Conservation (phyloP, 1,140 invertebrate genomes). For the Drosophila nebulosa region DNA sequence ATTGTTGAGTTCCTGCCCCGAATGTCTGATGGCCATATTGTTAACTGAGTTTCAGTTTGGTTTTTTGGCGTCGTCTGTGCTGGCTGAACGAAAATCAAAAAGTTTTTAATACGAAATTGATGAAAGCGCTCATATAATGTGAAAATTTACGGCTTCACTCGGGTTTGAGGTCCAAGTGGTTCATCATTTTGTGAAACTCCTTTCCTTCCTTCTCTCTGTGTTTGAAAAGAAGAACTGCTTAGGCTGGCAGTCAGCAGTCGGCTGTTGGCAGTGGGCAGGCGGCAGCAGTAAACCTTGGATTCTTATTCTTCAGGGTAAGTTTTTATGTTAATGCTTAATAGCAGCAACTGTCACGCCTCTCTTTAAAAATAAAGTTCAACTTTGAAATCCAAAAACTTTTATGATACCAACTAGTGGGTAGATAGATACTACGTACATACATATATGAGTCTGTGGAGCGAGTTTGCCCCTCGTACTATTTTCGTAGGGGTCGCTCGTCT, state of each 20-base stretch:
- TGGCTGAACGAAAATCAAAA: slow-evolving; percentile 1
- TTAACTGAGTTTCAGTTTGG: background rate
- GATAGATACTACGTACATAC: background rate
- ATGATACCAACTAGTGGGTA: slow-evolving; percentile 7
- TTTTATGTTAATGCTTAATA: slow-evolving; percentile 42
- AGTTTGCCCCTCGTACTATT: background rate
- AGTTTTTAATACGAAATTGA: slow-evolving; percentile 40
- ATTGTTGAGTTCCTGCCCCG: background rate
- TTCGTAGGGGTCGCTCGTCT: background rate
- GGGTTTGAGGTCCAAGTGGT: background rate
- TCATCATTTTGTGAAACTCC: background rate
- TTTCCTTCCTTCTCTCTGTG: background rate
- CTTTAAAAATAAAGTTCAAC: slow-evolving; percentile 44
- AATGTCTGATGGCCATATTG: background rate
- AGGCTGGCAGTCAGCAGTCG: too few relatives aligned
- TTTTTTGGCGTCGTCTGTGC: background rate
- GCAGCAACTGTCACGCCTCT: slow-evolving; percentile 36
- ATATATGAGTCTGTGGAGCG: background rate
- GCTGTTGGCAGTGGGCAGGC: too few relatives aligned
- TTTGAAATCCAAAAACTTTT: slow-evolving; percentile 44
- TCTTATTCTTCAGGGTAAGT: slow-evolving; percentile 4
- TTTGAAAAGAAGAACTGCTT: slow-evolving; percentile 9
- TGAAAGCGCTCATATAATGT: slow-evolving; percentile 41
- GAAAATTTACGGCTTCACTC: slow-evolving; percentile 42
- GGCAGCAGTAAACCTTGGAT: slow-evolving; percentile 20